A percentile compares a stretch with the other conserved stretches of the same genome.
These are phyloP conservation scores for Myodes glareolus DNA, from an alignment of 2,113 vertebrate species.

Conservation along the genomic window DNA sequence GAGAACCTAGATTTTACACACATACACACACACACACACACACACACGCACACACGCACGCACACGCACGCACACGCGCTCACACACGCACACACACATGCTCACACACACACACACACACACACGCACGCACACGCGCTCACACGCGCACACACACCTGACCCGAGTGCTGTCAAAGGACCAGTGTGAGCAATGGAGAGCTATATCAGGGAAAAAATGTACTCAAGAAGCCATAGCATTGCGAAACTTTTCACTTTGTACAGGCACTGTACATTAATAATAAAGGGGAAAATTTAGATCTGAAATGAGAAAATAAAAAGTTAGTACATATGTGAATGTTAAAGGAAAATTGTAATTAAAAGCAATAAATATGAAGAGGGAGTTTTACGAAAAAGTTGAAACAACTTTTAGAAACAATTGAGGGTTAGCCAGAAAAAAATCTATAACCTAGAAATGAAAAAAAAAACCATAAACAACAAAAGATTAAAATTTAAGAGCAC, in stretches of 20 bases:
- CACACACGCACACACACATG: neutral
- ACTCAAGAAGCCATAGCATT: neutral
- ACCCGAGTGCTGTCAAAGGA: neutral
- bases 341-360: neutral
- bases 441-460: neutral
- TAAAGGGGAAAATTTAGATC: neutral
- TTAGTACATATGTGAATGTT: neutral
- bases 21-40: too few relatives aligned
- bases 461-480: neutral
- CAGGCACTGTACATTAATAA: neutral
- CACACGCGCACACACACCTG: neutral
- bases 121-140: neutral
- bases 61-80: neutral
- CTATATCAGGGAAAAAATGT: neutral
- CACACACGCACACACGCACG: neutral
- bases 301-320: neutral
- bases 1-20: neutral
- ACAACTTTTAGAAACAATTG: neutral
- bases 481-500: neutral
- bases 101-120: neutral
- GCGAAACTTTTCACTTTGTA: neutral
- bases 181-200: neutral
- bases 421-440: neutral
- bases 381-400: neutral
- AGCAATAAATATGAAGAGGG: neutral